phyloP scores from a whole-genome alignment of 2,888 invertebrate genomes.

The Iselma pallidipennis region DNA sequence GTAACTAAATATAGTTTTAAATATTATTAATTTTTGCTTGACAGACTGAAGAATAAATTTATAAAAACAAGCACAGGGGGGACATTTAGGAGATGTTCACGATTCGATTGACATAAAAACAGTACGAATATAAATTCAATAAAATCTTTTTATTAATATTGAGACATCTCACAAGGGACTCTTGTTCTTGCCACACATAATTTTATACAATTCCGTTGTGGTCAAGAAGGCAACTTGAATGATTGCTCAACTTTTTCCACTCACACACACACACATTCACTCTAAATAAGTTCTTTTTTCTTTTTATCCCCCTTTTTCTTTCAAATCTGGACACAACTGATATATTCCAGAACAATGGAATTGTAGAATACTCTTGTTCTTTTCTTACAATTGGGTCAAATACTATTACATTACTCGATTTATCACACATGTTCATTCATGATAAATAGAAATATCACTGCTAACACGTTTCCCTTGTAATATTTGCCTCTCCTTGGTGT shows the following conservation, averaged over 20 bases:
- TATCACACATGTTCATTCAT: neutral
- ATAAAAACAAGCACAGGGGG: too few species aligned
- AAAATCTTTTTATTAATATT: neutral
- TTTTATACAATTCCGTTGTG: neutral
- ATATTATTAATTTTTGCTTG: too few species aligned
- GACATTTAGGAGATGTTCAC: too few species aligned
- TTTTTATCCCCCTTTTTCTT: neutral
- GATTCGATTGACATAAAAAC: too few species aligned
- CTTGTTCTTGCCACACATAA: neutral
- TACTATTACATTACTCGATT: neutral
- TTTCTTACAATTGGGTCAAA: neutral
- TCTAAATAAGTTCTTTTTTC: neutral
- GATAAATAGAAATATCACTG: neutral
- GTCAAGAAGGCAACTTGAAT: neutral
- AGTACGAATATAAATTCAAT: neutral
- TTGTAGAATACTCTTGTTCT: neutral
- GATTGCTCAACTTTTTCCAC: neutral
- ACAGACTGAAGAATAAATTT: too few species aligned
- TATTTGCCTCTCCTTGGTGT: neutral
- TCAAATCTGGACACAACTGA: neutral
- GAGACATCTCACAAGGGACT: neutral
- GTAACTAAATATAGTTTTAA: too few species aligned
- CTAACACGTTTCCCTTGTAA: neutral
- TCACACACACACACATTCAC: neutral
- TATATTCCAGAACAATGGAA: neutral